phyloP scores from a whole-genome alignment of 2,797 vertebrate species.

The Pangasius larnaudii region DNA sequence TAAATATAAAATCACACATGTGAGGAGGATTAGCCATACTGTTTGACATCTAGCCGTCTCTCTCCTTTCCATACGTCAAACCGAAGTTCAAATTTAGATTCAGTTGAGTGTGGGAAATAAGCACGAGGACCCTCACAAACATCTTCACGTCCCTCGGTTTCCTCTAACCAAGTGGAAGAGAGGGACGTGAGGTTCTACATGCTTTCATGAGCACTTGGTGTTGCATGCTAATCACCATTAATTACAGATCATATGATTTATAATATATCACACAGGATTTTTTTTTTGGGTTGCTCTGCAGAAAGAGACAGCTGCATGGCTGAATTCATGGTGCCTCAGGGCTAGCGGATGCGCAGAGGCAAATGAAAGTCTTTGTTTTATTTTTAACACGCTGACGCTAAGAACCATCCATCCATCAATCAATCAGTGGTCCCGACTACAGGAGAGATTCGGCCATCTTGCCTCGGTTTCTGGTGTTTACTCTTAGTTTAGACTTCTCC shows the following conservation, averaged over 20 bases:
- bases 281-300: constrained; percentile 58
- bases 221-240: constrained; percentile 70
- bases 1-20: not conserved
- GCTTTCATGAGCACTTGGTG: constrained; percentile 59
- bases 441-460: not conserved
- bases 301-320: constrained; percentile 77
- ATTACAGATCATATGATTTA: constrained; percentile 72
- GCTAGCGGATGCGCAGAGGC: constrained; percentile 71
- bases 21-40: not conserved
- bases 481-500: not conserved
- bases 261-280: constrained; percentile 70
- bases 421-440: not conserved
- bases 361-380: constrained; percentile 75
- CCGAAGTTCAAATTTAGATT: constrained; percentile 34
- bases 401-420: constrained; percentile 54
- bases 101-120: not conserved
- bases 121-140: constrained; percentile 30
- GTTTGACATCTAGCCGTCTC: not conserved
- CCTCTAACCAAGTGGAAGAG: constrained; percentile 41
- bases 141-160: constrained; percentile 34
- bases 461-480: not conserved
- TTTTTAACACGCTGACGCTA: constrained; percentile 71
- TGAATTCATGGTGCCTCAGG: constrained; percentile 70
- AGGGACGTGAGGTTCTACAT: constrained; percentile 41
- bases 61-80: constrained; percentile 12